Percentiles rank a stretch among this genome's conserved stretches.
Evolutionary conservation across 2,797 vertebrate species (phyloP).

Genomic region (Apodemus agrarius): DNA sequence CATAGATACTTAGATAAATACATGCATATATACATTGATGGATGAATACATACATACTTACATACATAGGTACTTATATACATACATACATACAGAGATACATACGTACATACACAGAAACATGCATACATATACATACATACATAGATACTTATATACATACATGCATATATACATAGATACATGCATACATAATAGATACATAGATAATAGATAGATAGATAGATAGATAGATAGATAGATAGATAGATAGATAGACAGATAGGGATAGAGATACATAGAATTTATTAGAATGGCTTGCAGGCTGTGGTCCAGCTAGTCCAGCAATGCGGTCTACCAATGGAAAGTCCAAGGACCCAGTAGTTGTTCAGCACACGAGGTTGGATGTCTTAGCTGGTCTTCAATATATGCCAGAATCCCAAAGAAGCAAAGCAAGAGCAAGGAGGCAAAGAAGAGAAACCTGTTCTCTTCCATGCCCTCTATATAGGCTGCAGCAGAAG

Average conservation of each 20-base stretch:
- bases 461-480: neutral
- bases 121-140: neutral
- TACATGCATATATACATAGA: neutral
- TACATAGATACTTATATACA: neutral
- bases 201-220: neutral
- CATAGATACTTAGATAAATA: neutral
- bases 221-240: neutral
- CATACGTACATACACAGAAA: neutral
- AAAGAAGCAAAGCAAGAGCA: neutral
- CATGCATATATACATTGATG: neutral
- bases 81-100: neutral
- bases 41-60: too few relatives aligned
- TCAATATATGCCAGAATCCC: too few relatives aligned
- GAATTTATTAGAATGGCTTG: neutral
- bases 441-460: neutral
- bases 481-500: neutral
- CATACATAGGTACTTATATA: neutral
- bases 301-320: neutral
- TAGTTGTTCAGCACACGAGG: neutral
- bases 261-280: too few relatives aligned
- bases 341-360: neutral
- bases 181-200: neutral
- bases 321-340: neutral
- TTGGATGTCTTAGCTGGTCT: neutral
- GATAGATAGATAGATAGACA: neutral